Base-by-base conservation (phyloP, 2,113 vertebrate species). In the Heliornis fulica region DNA sequence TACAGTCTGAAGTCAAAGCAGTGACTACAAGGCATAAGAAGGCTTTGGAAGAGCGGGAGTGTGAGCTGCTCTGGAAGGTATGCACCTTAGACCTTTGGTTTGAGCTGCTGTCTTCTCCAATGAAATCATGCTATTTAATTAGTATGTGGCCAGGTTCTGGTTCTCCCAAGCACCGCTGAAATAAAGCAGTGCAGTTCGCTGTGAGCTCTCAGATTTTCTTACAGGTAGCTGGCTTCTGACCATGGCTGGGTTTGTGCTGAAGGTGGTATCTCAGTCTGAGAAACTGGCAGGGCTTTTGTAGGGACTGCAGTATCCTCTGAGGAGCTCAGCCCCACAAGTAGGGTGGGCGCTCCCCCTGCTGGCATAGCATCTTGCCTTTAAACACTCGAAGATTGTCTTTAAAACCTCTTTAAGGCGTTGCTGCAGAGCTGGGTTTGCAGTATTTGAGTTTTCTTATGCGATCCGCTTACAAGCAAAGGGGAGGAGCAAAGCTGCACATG, bases 1-100 rank as follows among this genome's bases (percentile, higher is more conserved):
- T 99, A 11, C 99, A 99, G 97, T 98, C 99, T 11, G 99, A 99
- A 97, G 99, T 99, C 88, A 99, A 99, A 95, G 99, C 99, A 1
- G 99, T 99, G 41, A 99, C 99, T 4, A 98, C 99, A 3, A 97
- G 99, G 76, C 99, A 99, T 46, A 99, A 99, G 98, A 99, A 99
- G 93, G 99, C 99, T 56, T 97, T 99, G 95, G 99, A 99, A 94
- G 99, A 99, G 94, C 98, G 99, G 1, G 99, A 99, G 93, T 99
- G 99, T 74, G 99, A 99, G 96, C 98, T 99, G 84, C 98, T 99
- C 21, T 99, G 99, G 99, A 99, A 99, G 99, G 99, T 99, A 98
- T 94, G 83, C 9, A 26, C 20, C 19, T 32, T 43, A 8, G 3
- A 7, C 4, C 11, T 21, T 36, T 65, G 48, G 13, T 48, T 63